Evolutionary conservation across 2,797 vertebrate genomes (phyloP), one percentile per base, ranked within the genome.

Genomic region (Australoheros facetus): DNA sequence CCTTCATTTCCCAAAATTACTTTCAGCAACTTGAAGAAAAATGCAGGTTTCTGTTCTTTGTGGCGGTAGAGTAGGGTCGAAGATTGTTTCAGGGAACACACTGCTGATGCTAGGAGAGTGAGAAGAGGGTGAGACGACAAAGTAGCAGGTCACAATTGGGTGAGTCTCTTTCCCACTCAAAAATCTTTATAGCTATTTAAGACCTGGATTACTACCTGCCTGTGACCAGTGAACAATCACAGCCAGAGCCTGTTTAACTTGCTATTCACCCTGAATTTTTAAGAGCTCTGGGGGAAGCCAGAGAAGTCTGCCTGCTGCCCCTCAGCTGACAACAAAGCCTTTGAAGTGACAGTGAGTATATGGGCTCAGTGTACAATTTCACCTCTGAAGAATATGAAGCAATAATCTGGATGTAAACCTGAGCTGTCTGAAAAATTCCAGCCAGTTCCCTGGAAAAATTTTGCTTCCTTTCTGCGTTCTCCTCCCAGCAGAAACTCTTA

Each of bases 331-430:
- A 78, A 78, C 64, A 75, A 80, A 87, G 58, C 23, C 69, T 71
- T 78, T 42, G 26, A 71, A 80, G 64, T 87, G 81, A 88, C 70
- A 75, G 60, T 5, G 56, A 82, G 73, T 28, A 28, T 55, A 78
- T 66, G 12, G 1, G 42, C 75, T 64, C 11, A 0, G 48, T 79
- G 79, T 80, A 77, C 73, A 80, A 48, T 74, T 71, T 85, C 80
- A 80, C 73, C 78, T 75, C 73, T 23, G 11, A 73, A 83, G 60
- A 85, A 79, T 71, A 58, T 45, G 51, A 77, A 62, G 73, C 71
- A 80, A 73, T 82, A 86, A 86, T 87, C 75, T 87, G 81, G 73
- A 79, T 79, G 80, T 75, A 78, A 81, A 82, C 72, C 74, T 14
- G 77, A 73, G 62, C 76, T 74, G 55, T 81, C 77, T 85, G 72